phyloP scores from a whole-genome alignment of 92 coral and sea anemone genomes.

The Siderastrea radians region DNA sequence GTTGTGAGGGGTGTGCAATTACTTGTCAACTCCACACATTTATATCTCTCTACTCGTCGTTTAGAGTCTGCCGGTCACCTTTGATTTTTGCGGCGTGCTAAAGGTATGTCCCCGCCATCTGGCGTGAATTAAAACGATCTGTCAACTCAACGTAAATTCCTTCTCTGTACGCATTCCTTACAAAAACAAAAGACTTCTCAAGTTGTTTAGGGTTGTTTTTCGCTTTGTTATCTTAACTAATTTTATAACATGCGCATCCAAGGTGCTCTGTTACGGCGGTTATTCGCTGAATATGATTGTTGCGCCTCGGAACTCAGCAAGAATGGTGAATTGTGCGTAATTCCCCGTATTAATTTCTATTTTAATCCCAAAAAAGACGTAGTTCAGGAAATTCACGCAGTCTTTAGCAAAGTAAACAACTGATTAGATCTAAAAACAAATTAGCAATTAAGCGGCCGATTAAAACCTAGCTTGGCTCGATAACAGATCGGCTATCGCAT shows the following conservation, averaged over 20 bases:
- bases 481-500: constrained; percentile 57
- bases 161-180: constrained; percentile 86
- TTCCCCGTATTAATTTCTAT: constrained; percentile 34
- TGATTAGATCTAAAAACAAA: constrained; percentile 94
- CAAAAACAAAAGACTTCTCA: constrained; percentile 90
- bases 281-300: constrained; percentile 9
- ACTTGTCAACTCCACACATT: constrained; percentile 53
- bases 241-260: constrained; percentile 81
- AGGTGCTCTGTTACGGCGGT: constrained; percentile 43
- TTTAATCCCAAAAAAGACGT: constrained; percentile 41
- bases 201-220: constrained; percentile 90
- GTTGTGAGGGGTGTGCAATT: constrained; percentile 44
- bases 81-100: constrained; percentile 79
- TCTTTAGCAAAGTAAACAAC: constrained; percentile 83
- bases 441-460: constrained; percentile 90
- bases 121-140: constrained; percentile 83
- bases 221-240: constrained; percentile 88
- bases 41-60: constrained; percentile 37
- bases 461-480: constrained; percentile 70
- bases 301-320: background rate
- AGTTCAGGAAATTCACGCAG: constrained; percentile 59
- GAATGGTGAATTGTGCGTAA: constrained; percentile 4
- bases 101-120: constrained; percentile 86
- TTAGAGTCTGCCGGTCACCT: constrained; percentile 39
- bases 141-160: constrained; percentile 88